Evolutionary conservation across 2,113 vertebrate genomes (phyloP).

Genomic region (Suncus etruscus): DNA sequence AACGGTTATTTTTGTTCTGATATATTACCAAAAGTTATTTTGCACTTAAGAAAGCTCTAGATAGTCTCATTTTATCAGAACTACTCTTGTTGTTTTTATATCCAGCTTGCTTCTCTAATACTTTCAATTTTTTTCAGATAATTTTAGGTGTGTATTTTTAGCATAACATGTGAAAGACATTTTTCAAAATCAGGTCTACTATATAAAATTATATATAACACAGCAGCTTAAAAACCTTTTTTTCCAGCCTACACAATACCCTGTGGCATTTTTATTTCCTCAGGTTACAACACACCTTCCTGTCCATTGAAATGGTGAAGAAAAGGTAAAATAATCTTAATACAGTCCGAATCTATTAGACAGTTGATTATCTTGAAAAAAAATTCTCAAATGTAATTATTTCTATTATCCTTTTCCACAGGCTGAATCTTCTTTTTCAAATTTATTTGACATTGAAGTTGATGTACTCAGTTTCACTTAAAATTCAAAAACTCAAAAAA

Average conservation of each 20-base stretch:
- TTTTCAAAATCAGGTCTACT: slow-evolving; percentile 39
- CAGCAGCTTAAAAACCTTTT: slow-evolving; percentile 18
- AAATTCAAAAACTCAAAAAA: slow-evolving; percentile 59
- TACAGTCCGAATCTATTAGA: slow-evolving; percentile 28
- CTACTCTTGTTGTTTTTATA: not conserved
- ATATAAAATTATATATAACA: not conserved
- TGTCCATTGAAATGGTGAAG: not conserved
- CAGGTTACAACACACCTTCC: slow-evolving; percentile 50
- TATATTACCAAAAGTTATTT: slow-evolving; percentile 38
- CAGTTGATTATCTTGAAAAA: not conserved
- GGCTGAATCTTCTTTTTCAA: slow-evolving; percentile 36
- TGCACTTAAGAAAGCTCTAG: slow-evolving; percentile 35
- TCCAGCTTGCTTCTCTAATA: slow-evolving; percentile 22
- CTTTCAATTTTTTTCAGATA: slow-evolving; percentile 34
- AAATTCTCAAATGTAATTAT: not conserved
- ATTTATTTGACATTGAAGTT: slow-evolving; percentile 54
- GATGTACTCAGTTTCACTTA: not conserved
- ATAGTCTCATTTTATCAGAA: not conserved
- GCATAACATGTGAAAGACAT: slow-evolving; percentile 2
- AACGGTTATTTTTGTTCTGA: not conserved
- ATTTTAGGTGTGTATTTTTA: slow-evolving; percentile 59
- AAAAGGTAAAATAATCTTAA: slow-evolving; percentile 10
- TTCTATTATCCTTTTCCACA: slow-evolving; percentile 27
- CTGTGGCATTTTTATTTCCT: not conserved
- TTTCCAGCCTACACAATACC: not conserved